Base-by-base conservation (phyloP, 2,888 invertebrate species). In the Eristalis pertinax region DNA sequence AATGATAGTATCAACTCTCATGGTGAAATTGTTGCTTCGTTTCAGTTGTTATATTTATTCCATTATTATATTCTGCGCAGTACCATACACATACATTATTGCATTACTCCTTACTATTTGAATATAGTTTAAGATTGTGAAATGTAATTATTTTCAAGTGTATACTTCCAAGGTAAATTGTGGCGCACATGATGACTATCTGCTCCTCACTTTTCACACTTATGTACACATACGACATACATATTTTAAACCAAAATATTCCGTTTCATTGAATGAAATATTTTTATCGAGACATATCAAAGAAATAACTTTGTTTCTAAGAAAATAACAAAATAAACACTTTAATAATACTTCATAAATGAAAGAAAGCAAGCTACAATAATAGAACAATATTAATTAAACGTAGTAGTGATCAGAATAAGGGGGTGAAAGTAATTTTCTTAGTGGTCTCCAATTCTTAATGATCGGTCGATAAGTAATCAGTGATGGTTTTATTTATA, bases 1-100 rank as follows among this genome's bases (percentile, higher is more conserved):
- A 19, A 64, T 56, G 24, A 77, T 56, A 43, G 73, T 65, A 63
- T 67, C 63, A 58, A 70, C 64, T 76, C 58, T 84, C 84, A 88
- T 87, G 8, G 60, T 74, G 69, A 62, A 32, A 32, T 60, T 69
- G 43, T 78, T 72, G 24, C 19, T 81, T 80, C 43, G 26, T 60
- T 35, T 80, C n/a, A 60, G 29, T 38, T 13, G n/a, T 19, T 50
- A 50, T 50, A 19, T 50, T 50, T 50, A 8, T n/a, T 50, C 7
- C 19, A 19, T 19, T n/a, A 50, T n/a, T 19, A 19, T 19, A 50
- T 19, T 50, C 8, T 50, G n/a, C 50, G 19, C 50, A 50, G 19
- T 50, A 8, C 19, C n/a, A 19, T 50, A 50, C 8, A 50, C 19
- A 50, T 26, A 26, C 26, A 26, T 50, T 50, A 50, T 19, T n/a